phyloP scores from a whole-genome alignment of 2,113 vertebrate genomes.

The Muscicapa adusta region DNA sequence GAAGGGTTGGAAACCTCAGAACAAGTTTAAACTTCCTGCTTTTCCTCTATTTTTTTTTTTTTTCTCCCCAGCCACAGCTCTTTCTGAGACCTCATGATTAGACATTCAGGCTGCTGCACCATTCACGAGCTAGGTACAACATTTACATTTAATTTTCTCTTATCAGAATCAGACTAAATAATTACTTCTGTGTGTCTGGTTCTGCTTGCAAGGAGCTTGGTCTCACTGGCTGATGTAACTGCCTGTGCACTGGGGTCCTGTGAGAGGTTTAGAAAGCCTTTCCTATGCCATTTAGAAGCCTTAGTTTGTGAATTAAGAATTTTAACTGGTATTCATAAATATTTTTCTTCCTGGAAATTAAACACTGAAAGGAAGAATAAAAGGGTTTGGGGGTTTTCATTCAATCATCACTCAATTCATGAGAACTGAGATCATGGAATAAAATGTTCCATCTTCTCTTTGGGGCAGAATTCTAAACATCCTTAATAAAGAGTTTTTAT shows the following conservation, averaged over 20 bases:
- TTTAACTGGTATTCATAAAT: not conserved
- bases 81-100: not conserved
- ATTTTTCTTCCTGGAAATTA: not conserved
- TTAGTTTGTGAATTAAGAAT: not conserved
- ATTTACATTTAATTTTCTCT: conserved; percentile 13
- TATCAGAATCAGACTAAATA: not conserved
- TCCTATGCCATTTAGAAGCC: not conserved
- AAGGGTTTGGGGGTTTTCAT: not conserved
- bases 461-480: not conserved
- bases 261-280: not conserved
- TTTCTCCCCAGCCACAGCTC: not conserved
- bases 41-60: too few relatives aligned
- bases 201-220: not conserved
- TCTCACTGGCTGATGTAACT: not conserved
- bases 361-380: not conserved
- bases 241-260: not conserved
- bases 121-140: not conserved
- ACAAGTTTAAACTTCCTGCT: not conserved
- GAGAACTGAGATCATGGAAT: not conserved
- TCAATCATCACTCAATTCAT: not conserved
- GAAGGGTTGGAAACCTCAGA: not conserved
- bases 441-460: not conserved
- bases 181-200: not conserved
- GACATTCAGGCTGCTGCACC: not conserved
- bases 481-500: not conserved